Percentiles rank a stretch among this genome's conserved stretches.
Evolutionary conservation across 2,797 vertebrate species (phyloP).

Genomic region (Phyllotis vaccarum): DNA sequence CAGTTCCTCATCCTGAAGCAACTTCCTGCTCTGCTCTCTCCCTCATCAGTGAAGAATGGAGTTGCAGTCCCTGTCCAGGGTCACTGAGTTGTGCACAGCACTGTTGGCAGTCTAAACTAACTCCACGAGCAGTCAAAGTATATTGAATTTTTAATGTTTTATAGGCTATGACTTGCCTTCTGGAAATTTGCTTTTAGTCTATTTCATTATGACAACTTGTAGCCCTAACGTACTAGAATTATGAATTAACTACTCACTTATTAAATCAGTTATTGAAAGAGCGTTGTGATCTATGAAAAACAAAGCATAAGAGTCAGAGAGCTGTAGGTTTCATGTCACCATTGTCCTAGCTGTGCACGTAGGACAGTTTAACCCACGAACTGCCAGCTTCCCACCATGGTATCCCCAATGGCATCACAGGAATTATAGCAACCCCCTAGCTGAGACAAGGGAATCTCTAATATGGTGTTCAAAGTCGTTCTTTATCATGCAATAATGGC

Average conservation of each 20-base stretch:
- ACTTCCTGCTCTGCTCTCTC: not conserved
- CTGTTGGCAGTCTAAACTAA: not conserved
- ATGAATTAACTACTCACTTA: constrained; percentile 26
- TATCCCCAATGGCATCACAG: not conserved
- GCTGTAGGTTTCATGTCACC: not conserved
- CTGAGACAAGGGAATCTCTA: not conserved
- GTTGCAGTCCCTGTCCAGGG: not conserved
- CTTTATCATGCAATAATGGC: not conserved
- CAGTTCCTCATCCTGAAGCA: not conserved
- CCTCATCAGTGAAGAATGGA: not conserved
- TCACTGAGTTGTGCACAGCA: not conserved
- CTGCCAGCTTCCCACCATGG: not conserved
- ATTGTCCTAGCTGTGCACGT: not conserved
- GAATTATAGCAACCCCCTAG: not conserved
- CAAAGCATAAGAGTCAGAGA: not conserved
- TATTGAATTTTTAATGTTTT: constrained; percentile 41
- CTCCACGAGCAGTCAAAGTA: not conserved
- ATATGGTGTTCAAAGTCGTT: not conserved
- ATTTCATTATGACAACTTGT: constrained; percentile 23
- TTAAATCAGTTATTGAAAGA: constrained; percentile 34
- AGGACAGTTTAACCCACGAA: not conserved
- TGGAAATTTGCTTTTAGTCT: constrained; percentile 52
- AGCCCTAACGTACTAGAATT: constrained; percentile 14
- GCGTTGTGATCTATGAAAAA: not conserved
- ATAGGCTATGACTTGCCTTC: constrained; percentile 26